Evolutionary conservation across 1,140 invertebrate genomes (phyloP).

Genomic region (Cyrtorhinus lividipennis): DNA sequence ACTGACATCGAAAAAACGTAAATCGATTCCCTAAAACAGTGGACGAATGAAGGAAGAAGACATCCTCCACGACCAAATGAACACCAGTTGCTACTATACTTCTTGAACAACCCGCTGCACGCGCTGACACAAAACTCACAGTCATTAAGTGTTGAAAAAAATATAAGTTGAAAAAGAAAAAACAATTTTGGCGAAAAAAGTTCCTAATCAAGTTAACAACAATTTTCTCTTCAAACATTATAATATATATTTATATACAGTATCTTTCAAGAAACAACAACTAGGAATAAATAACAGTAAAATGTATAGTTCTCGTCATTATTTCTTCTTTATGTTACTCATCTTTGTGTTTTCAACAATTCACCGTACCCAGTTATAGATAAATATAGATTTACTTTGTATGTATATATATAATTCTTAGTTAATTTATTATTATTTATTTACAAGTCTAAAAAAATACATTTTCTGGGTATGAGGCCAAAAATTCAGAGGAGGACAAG

Average conservation of each 20-base stretch:
- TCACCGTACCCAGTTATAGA: conserved; percentile 17
- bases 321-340: too few species aligned
- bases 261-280: background rate
- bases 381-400: conserved; percentile 16
- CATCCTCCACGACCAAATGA: background rate
- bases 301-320: background rate
- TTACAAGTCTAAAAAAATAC: conserved; percentile 18
- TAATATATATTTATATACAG: background rate
- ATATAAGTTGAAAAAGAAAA: background rate
- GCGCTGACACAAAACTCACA: background rate
- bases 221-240: background rate
- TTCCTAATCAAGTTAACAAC: background rate
- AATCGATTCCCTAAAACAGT: too few species aligned
- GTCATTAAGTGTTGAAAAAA: background rate
- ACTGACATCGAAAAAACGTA: too few species aligned
- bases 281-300: background rate
- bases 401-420: conserved; percentile 13
- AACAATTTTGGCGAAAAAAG: background rate
- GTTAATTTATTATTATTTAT: conserved; percentile 18
- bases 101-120: background rate
- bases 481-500: conserved; percentile 12
- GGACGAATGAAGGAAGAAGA: background rate
- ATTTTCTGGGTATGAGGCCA: conserved; percentile 15
- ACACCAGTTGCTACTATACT: background rate
- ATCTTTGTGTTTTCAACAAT: conserved; percentile 4